These are phyloP conservation scores for Ciconia stormi DNA, from an alignment of 2,113 vertebrate species.

Conservation along the genomic window DNA sequence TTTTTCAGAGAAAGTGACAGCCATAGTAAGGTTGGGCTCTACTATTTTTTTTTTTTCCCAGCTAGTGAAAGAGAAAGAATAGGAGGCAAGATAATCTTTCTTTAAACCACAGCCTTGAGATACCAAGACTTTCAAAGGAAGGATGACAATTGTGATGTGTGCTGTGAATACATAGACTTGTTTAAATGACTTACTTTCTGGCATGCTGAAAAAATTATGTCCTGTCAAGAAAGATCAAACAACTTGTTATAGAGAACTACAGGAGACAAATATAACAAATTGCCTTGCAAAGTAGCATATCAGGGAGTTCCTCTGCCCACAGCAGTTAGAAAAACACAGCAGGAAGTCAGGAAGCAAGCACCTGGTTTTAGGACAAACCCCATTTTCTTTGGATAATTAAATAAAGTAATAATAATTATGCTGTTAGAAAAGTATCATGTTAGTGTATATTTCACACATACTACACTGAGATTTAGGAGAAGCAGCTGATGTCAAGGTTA, in stretches of 20 bases:
- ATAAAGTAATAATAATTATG: not conserved
- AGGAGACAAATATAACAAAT: conserved; percentile 57
- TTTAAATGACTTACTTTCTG: conserved; percentile 59
- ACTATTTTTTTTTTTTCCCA: not conserved
- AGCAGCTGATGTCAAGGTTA: not conserved
- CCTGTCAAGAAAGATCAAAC: conserved; percentile 61
- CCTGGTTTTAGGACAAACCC: not conserved
- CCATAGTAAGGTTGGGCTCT: not conserved
- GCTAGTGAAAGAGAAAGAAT: conserved; percentile 36
- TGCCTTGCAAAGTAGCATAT: conserved; percentile 1
- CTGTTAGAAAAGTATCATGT: not conserved
- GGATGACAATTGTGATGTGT: conserved; percentile 22
- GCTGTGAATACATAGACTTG: conserved; percentile 30
- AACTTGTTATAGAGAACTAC: conserved; percentile 30
- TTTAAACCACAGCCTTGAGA: conserved; percentile 48
- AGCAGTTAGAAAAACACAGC: not conserved
- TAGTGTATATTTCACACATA: not conserved
- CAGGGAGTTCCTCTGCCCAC: not conserved
- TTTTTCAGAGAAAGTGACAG: not conserved
- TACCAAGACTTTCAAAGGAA: conserved; percentile 47
- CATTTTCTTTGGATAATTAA: not conserved
- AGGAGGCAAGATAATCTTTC: conserved; percentile 45
- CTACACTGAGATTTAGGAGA: not conserved
- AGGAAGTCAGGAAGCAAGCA: not conserved
- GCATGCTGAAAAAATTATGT: conserved; percentile 60